phyloP scores from a whole-genome alignment of 2,888 invertebrate species.

The Prosapia bicincta region DNA sequence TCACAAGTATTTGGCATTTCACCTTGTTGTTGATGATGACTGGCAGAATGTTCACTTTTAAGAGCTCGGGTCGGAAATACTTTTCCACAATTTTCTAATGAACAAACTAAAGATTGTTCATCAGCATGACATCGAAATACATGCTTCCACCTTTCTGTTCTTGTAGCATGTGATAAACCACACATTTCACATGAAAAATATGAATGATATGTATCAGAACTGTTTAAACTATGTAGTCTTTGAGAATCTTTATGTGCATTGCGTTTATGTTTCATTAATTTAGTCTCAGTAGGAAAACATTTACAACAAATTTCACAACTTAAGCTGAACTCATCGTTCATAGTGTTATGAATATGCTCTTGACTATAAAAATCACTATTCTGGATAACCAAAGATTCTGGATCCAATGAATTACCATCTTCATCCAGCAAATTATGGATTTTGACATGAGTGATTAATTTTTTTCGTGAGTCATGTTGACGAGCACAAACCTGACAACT shows the following conservation, averaged over 20 bases:
- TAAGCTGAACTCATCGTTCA: slow-evolving; percentile 29
- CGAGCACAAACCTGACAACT: slow-evolving; percentile 50
- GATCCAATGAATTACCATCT: slow-evolving; percentile 40
- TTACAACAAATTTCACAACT: slow-evolving; percentile 49
- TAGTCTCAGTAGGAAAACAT: slow-evolving; percentile 49
- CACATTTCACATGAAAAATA: slow-evolving; percentile 49
- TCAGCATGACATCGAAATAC: slow-evolving; percentile 47
- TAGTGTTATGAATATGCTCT: slow-evolving; percentile 29
- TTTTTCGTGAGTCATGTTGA: slow-evolving; percentile 55
- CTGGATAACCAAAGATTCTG: slow-evolving; percentile 41
- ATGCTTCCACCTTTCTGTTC: slow-evolving; percentile 52
- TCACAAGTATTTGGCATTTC: slow-evolving; percentile 42
- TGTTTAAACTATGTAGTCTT: slow-evolving; percentile 23
- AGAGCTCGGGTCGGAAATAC: slow-evolving; percentile 49
- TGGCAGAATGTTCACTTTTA: slow-evolving; percentile 46
- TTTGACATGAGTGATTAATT: slow-evolving; percentile 52
- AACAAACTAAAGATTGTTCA: slow-evolving; percentile 42
- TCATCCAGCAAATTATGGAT: slow-evolving; percentile 52
- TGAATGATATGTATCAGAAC: slow-evolving; percentile 30
- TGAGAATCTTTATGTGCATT: slow-evolving; percentile 42
- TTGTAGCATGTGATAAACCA: slow-evolving; percentile 49
- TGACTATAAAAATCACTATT: slow-evolving; percentile 39
- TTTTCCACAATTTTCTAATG: slow-evolving; percentile 38
- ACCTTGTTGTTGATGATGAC: slow-evolving; percentile 49
- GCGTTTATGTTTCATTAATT: slow-evolving; percentile 49